phyloP scores from a whole-genome alignment of 2,888 invertebrate species.

The Platerodrilus igneus region DNA sequence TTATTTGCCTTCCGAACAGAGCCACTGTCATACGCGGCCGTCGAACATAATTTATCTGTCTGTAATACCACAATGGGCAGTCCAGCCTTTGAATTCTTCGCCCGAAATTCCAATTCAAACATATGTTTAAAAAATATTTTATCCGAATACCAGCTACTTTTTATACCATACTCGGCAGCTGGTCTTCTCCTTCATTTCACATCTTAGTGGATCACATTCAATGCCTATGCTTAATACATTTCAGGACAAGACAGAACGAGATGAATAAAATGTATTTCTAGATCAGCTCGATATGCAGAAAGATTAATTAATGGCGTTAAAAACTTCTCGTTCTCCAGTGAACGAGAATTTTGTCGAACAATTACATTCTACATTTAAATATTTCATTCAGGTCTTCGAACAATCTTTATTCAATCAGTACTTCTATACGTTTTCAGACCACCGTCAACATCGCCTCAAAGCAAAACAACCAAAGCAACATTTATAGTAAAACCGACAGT shows the following conservation, averaged over 20 bases:
- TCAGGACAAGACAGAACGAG: no score
- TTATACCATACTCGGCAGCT: slow-evolving; percentile 39
- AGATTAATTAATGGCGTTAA: no score
- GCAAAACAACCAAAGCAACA: slow-evolving; percentile 39
- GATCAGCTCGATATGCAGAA: no score
- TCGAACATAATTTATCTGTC: slow-evolving; percentile 50
- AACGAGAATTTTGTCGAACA: no score
- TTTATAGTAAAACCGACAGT: slow-evolving; percentile 45
- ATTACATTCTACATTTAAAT: no score
- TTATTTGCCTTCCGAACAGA: slow-evolving; percentile 25
- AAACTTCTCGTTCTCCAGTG: no score
- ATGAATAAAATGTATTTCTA: no score
- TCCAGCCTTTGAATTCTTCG: slow-evolving; percentile 44
- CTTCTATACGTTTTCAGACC: slow-evolving; percentile 30
- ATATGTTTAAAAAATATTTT: slow-evolving; percentile 50
- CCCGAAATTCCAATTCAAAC: slow-evolving; percentile 48
- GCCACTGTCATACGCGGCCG: slow-evolving; percentile 49
- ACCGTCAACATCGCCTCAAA: slow-evolving; percentile 35
- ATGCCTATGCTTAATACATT: no score
- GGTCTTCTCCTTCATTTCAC: slow-evolving; percentile 27
- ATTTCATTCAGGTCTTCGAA: no score
- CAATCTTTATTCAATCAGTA: slow-evolving; percentile 8
- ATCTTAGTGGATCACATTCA: slow-evolving; percentile 22
- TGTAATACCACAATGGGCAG: slow-evolving; percentile 48
- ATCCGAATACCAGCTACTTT: slow-evolving; percentile 45